Conservation (phyloP, 2,797 vertebrate genomes). For the Cebuella pygmaea region DNA sequence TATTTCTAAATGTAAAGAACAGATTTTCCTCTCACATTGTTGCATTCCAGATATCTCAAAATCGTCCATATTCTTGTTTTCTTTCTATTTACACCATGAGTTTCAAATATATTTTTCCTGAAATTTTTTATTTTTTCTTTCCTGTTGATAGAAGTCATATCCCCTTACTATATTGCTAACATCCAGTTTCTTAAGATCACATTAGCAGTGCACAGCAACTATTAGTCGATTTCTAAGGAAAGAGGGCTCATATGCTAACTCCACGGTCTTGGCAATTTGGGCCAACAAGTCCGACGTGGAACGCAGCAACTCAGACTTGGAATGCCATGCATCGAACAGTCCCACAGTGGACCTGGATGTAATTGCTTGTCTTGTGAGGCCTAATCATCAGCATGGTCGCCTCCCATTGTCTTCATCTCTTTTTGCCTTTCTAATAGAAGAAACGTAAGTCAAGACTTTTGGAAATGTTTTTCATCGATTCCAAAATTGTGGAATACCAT, state of each 20-base stretch:
- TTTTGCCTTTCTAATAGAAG: no score
- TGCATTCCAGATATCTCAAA: not conserved
- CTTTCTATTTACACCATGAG: not conserved
- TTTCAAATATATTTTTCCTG: not conserved
- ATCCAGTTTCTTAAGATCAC: not conserved
- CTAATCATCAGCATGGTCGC: no score
- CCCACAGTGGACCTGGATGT: no score
- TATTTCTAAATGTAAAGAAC: not conserved
- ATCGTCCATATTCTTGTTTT: not conserved
- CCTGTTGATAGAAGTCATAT: not conserved
- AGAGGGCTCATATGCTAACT: not conserved
- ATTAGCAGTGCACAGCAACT: not conserved
- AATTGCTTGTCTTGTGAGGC: no score
- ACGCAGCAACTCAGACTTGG: no score
- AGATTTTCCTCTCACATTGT: accelerated
- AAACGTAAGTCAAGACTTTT: no score
- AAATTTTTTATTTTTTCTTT: not conserved
- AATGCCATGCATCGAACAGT: no score
- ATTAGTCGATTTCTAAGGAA: not conserved
- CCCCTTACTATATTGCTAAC: not conserved
- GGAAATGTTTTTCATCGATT: no score
- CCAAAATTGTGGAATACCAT: no score
- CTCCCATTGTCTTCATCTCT: no score
- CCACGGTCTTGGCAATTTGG: not conserved
- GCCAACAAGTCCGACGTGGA: no score